Evolutionary conservation across 2,797 vertebrate genomes (phyloP).

Genomic region (Mus caroli): DNA sequence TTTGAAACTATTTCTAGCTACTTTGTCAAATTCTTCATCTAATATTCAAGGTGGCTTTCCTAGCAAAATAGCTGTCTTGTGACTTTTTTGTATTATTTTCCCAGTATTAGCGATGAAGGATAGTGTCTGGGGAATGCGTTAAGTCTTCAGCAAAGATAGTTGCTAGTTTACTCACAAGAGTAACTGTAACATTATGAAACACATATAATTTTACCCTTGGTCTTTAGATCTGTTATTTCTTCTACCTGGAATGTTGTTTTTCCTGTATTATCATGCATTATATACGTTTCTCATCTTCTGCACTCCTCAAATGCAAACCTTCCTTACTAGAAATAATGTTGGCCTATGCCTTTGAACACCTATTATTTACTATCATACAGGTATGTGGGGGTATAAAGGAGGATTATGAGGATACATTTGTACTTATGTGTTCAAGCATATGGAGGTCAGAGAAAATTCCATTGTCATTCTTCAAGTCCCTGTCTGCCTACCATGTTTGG

Average conservation of each 20-base stretch:
- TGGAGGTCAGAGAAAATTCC: not conserved
- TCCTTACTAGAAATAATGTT: not conserved
- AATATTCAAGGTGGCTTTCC: not conserved
- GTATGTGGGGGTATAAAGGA: too few relatives aligned
- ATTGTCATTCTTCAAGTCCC: not conserved
- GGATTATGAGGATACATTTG: not conserved
- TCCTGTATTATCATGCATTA: not conserved
- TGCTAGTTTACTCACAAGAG: not conserved
- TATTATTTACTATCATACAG: not conserved
- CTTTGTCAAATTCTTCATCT: not conserved
- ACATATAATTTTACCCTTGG: not conserved
- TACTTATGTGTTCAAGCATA: not conserved
- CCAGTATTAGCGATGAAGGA: not conserved
- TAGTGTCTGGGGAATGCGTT: not conserved
- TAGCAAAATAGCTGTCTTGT: not conserved
- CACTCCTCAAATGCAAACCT: not conserved
- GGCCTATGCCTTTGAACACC: not conserved
- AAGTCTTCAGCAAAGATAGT: not conserved
- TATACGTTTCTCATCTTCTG: not conserved
- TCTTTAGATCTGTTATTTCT: not conserved
- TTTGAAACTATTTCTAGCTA: not conserved
- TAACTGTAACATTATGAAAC: not conserved
- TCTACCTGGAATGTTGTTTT: not conserved
- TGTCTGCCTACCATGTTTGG: not conserved
- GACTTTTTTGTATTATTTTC: not conserved